Evolutionary conservation across 2,797 vertebrate species (phyloP).

Genomic region (Hypotaenidia philippensis): DNA sequence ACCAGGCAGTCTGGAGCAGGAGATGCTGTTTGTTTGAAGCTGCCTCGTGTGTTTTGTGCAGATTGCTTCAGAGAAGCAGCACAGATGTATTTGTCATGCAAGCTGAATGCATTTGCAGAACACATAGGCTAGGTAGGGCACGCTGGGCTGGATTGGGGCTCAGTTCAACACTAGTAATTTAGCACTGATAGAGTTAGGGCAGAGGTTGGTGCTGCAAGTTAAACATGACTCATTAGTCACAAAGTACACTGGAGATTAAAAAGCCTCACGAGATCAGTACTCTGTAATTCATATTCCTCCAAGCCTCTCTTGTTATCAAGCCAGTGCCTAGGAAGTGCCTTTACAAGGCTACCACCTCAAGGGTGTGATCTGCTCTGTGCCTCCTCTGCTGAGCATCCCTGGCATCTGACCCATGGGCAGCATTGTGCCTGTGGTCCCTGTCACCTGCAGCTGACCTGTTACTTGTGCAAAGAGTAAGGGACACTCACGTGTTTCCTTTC

Average conservation of each 20-base stretch:
- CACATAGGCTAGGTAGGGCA: background rate
- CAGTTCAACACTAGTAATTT: background rate
- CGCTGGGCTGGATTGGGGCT: background rate
- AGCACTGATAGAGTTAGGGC: background rate
- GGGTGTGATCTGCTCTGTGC: background rate
- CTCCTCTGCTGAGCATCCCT: background rate
- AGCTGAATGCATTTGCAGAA: background rate
- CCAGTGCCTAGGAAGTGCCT: background rate
- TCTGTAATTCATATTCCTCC: background rate
- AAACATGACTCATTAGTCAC: background rate
- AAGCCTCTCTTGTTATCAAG: background rate
- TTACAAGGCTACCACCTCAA: background rate
- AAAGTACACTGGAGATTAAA: background rate
- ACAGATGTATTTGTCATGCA: rapidly evolving
- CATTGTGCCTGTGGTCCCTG: rapidly evolving
- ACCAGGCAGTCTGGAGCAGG: background rate
- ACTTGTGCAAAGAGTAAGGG: background rate
- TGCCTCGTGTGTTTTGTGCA: background rate
- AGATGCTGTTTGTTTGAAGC: background rate
- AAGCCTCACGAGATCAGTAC: background rate
- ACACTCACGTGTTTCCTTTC: background rate
- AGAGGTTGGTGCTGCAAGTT: background rate
- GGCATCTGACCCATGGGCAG: background rate
- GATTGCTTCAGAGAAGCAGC: background rate
- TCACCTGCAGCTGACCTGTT: background rate